Evolutionary conservation across 2,797 vertebrate genomes (phyloP), one percentile per base, ranked within the genome.

Genomic region (Syngnathus rostellatus): DNA sequence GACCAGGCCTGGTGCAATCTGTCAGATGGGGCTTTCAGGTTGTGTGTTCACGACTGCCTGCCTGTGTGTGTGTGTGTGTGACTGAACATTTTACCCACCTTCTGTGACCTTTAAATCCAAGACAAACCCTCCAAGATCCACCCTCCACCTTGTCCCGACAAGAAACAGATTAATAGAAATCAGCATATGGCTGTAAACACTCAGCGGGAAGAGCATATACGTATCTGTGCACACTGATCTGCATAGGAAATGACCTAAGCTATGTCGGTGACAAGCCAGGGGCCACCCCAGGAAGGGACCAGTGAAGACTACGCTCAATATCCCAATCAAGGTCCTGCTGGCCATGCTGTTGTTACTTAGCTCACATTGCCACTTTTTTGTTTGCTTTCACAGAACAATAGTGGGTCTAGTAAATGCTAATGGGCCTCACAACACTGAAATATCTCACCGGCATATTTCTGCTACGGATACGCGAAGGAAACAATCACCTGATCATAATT

Each of bases 141-240:
- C 71, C 66, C 71, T 74, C 70, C 70, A 19, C 71, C 46, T 59
- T 3, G 10, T 57, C 63, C 66, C 68, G 93, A 96, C 90, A 77
- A 94, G 90, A 95, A 94, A 90, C 94, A 95, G 94, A 93, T 94
- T 94, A 94, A 94, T 93, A 92, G 89, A 91, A 91, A 93, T 92
- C 92, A 94, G 93, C 94, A 87, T 92, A 90, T 90, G 87, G 84
- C 87, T 89, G 89, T 93, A 94, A 96, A 95, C 93, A 92, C 88
- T 92, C 83, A 84, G 86, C 81, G 68, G 77, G 74, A 73, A 76
- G 77, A 78, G 78, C 68, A 77, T 72, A 70, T 83, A 82, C 80
- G 74, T 76, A 31, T 31, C 31, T 4, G 65, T 63, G 82, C 69
- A 75, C 57, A 62, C 62, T 78, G 82, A 83, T 82, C 68, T 66